Base-by-base conservation (phyloP, 1,140 invertebrate genomes). In the Drosophila nasuta region DNA sequence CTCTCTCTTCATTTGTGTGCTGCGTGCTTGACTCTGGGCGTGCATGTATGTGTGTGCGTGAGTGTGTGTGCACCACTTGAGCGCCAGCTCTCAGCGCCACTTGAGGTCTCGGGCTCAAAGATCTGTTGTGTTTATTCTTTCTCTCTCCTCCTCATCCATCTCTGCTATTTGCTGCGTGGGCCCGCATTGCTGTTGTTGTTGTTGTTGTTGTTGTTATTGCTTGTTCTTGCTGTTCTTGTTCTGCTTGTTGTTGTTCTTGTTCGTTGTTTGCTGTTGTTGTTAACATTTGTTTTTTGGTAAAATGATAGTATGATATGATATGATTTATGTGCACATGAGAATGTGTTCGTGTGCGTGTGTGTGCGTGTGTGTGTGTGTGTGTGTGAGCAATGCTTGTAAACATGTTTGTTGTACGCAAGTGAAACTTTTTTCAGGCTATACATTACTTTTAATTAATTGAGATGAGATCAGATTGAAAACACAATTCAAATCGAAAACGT, bases 251-350 rank as follows among this genome's bases (percentile, higher is more conserved):
- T 3, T 82, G 52, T 76, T 82, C 62, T 43, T 62, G 41, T n/a
- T 15, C 35, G 38, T 52, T 75, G 48, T 69, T 65, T 35, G 46
- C 35, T 35, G 35, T 64, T 65, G 56, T 58, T 78, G 75, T 68
- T 79, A 60, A 69, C 76, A 78, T 72, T 79, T 78, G 68, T n/a
- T 79, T 79, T 73, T 68, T 63, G 75, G 80, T 82, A 82, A 82
- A 81, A 67, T 38, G 81, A 85, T 85, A 83, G 76, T 69, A 57
- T 73, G 49, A 59, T 30, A 51, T 33, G 62, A 64, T 30, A 65
- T 65, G 63, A 65, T 56, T 65, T 65, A 65, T 65, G 63, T 56
- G 51, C 48, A 41, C 10, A 41, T 35, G 2, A 41, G 13, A 20
- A n/a, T 43, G 41, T 2, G 17, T 13, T 7, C 8, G 17, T 49